Evolutionary conservation across 2,113 vertebrate genomes (phyloP), one percentile per base, ranked within the genome.

Genomic region (Aspiorhynchus laticeps): DNA sequence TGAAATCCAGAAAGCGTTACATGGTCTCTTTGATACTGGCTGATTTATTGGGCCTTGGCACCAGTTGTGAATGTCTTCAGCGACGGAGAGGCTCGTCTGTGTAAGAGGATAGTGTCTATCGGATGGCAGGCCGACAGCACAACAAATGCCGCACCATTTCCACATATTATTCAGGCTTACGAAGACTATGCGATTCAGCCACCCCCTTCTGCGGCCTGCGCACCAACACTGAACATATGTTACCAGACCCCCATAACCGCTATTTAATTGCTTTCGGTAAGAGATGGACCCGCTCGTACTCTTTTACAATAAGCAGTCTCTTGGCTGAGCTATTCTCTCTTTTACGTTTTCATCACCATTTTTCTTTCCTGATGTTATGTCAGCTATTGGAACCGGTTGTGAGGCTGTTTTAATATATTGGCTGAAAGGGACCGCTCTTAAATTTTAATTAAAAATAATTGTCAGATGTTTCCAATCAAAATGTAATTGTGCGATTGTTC

Each of bases 1-100:
- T 94, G 95, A 95, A 94, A 95, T 94, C 93, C 92, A 95, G 93
- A 94, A 94, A 96, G 92, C 92, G 93, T 92, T 95, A 94, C 94
- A 93, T 94, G 92, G 93, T 91, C 93, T 93, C 95, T 96, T 96
- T 95, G 95, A 95, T 96, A 95, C 93, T 80, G 83, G 36, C 91
- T 95, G 95, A 95, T 95, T 95, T 95, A 96, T 95, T 91, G 93
- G 92, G 91, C 89, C 92, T 91, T 94, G 93, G 94, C 93, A 94
- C 92, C 92, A 89, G 92, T 94, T 93, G 92, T 90, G 92, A 94
- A 93, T 93, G 93, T 94, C 93, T 94, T 79, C 88, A 88, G 90
- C 85, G 88, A 92, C 93, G 94, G 28, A 74, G 90, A 88, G 82
- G 87, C 92, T 85, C 6, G 84, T 87, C 88, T 36, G 88, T 90